Evolutionary conservation across 2,797 vertebrate genomes (phyloP).

Genomic region (Pipistrellus pygmaeus): DNA sequence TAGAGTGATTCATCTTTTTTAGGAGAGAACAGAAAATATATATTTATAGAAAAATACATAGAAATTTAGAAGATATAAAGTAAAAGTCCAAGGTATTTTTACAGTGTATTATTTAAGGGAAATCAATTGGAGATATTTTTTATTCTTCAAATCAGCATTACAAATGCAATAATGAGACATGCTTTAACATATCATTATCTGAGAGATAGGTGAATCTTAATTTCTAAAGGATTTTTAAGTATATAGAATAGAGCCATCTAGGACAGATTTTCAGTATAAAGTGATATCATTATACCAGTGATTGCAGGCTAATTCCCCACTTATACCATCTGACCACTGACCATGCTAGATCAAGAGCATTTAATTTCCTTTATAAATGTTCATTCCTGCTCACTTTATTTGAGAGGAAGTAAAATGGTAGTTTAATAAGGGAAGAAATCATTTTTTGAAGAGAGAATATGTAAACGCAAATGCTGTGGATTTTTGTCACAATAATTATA

Average conservation of each 20-base stretch:
- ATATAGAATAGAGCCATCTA: slow-evolving; percentile 70
- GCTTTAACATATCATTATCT: slow-evolving; percentile 75
- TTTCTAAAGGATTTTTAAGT: slow-evolving; percentile 80
- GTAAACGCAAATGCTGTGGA: slow-evolving; percentile 37
- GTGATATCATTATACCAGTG: slow-evolving; percentile 74
- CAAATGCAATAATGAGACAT: slow-evolving; percentile 74
- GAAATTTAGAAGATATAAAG: background rate
- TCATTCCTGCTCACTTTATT: slow-evolving; percentile 77
- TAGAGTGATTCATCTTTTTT: background rate
- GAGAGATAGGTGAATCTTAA: slow-evolving; percentile 75
- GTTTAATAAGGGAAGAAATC: slow-evolving; percentile 73
- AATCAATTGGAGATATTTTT: slow-evolving; percentile 61
- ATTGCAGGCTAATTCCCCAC: slow-evolving; percentile 82
- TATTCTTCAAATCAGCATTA: slow-evolving; percentile 76
- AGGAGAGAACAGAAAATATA: background rate
- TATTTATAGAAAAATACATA: background rate
- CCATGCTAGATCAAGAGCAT: slow-evolving; percentile 79
- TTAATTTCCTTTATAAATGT: slow-evolving; percentile 84
- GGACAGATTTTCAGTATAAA: slow-evolving; percentile 79
- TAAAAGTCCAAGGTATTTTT: slow-evolving; percentile 37
- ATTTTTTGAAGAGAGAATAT: slow-evolving; percentile 60
- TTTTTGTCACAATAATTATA: slow-evolving; percentile 72
- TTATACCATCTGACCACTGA: slow-evolving; percentile 79
- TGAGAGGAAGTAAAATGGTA: slow-evolving; percentile 76
- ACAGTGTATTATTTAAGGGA: slow-evolving; percentile 55